Evolutionary conservation across 2,113 vertebrate genomes (phyloP).

Genomic region (Orycteropus afer): DNA sequence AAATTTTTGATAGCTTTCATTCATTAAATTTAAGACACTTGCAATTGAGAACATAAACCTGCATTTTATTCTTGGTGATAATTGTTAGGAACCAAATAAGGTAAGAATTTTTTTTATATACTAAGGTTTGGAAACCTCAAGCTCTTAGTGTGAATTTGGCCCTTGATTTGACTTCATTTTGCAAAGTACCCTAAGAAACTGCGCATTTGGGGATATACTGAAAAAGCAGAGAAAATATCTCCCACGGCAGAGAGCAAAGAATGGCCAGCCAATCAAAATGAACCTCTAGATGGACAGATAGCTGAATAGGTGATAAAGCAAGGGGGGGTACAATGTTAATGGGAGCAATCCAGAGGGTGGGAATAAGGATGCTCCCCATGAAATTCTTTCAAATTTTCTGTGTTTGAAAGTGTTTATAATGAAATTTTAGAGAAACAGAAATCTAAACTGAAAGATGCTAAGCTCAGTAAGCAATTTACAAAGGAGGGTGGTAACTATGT

Average conservation of each 20-base stretch:
- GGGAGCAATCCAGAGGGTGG: not conserved
- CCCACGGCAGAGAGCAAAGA: too few relatives aligned
- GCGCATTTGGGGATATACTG: not conserved
- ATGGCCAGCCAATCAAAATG: not conserved
- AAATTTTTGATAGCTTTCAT: not conserved
- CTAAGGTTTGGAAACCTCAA: not conserved
- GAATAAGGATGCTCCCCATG: too few relatives aligned
- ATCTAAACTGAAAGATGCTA: not conserved
- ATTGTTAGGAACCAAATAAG: not conserved
- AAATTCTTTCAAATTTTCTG: not conserved
- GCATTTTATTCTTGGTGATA: not conserved
- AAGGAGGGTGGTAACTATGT: not conserved
- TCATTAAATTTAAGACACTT: not conserved
- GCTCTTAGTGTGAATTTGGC: not conserved
- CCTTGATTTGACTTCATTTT: not conserved
- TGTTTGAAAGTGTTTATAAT: not conserved
- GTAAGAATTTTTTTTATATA: not conserved
- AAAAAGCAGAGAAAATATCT: not conserved
- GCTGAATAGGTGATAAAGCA: not conserved
- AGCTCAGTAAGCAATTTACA: not conserved
- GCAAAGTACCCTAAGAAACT: not conserved
- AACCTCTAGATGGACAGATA: not conserved
- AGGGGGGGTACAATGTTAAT: not conserved
- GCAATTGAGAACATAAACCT: not conserved
- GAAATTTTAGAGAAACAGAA: not conserved